Evolutionary conservation across 1,140 invertebrate species (phyloP), one percentile per base, ranked within the genome.

Genomic region (Drosophila truncata): DNA sequence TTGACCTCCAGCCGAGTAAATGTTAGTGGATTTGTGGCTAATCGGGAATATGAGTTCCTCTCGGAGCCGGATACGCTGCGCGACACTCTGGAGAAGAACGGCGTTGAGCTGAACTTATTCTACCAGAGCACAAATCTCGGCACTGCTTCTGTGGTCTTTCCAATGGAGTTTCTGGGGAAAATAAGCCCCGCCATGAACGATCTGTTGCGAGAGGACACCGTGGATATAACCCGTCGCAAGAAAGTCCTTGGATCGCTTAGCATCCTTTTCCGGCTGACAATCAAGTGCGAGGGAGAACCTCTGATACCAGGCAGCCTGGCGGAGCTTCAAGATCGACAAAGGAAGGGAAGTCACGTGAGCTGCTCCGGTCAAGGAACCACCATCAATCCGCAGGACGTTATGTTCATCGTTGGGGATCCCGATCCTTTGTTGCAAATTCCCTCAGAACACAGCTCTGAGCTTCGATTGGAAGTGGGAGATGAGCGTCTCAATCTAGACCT

Each of bases 1-100:
- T 41, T 85, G 4, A 82, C 67, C 2, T 9, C 66, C 8, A 86
- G 83, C 39, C 63, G 84, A 13, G 59, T 90, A 0, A 90, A 90
- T 58, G 85, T 90, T 0, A 37, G 9, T 1, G 78, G 69, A 1
- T 85, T 90, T 14, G 46, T 13, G 29, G 27, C 46, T 18, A 66
- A 52, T 29, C 47, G 47, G 14, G 66, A 70, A 18, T 9, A 16
- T 23, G n/a, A 67, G 11, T 9, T 67, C n/a, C 1, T 4, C 0
- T 13, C 11, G 29, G 47, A 14, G 14, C 20, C 66, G 4, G 2
- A 13, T 5, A 4, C 0, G 1, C 4, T 70, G 14, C 63, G 62
- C 3, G 3, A 35, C 4, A 11, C 0, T 16, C 44, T 88, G 9
- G 62, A 64, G 14, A 47, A 70, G 5, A 37, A 27, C 4, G 85